A percentile compares a stretch with the other conserved stretches of the same genome.
Conservation (phyloP, 2,888 invertebrate genomes). For the Trimorus sp. region DNA sequence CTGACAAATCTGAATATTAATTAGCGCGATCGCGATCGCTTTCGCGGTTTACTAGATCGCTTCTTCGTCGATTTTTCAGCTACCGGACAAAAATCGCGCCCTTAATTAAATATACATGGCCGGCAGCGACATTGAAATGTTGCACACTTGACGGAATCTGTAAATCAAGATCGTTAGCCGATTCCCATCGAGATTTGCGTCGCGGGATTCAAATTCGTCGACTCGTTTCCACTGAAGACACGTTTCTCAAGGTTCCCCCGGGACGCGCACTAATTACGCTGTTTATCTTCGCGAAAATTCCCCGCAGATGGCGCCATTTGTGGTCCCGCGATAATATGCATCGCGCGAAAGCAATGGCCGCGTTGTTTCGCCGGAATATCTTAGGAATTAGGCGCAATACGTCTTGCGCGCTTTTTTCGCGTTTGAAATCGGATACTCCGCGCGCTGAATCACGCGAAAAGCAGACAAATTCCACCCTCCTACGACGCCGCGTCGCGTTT, state of each 20-base stretch:
- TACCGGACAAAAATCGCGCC: too few relatives aligned
- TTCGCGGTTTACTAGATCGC: too few relatives aligned
- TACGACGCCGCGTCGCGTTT: slow-evolving; percentile 35
- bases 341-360: background rate
- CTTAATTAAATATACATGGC: slow-evolving; percentile 40
- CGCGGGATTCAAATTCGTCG: slow-evolving; percentile 40
- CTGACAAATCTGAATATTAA: too few relatives aligned
- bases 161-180: slow-evolving; percentile 49
- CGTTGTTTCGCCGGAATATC: slow-evolving; percentile 29
- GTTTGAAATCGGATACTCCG: slow-evolving; percentile 48
- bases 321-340: too few relatives aligned
- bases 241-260: slow-evolving; percentile 32
- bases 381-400: slow-evolving; percentile 52
- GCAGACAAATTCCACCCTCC: slow-evolving; percentile 53
- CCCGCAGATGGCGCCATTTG: background rate
- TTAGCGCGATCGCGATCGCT: too few relatives aligned
- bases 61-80: too few relatives aligned
- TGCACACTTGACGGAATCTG: slow-evolving; percentile 20
- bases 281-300: slow-evolving; percentile 20
- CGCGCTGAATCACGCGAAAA: slow-evolving; percentile 47
- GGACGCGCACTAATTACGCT: slow-evolving; percentile 33
- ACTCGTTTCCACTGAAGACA: slow-evolving; percentile 25
- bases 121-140: slow-evolving; percentile 43
- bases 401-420: slow-evolving; percentile 42
- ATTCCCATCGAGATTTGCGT: slow-evolving; percentile 33